These are phyloP conservation scores for Sebastes umbrosus DNA, from an alignment of 2,797 vertebrate species.

Conservation along the genomic window DNA sequence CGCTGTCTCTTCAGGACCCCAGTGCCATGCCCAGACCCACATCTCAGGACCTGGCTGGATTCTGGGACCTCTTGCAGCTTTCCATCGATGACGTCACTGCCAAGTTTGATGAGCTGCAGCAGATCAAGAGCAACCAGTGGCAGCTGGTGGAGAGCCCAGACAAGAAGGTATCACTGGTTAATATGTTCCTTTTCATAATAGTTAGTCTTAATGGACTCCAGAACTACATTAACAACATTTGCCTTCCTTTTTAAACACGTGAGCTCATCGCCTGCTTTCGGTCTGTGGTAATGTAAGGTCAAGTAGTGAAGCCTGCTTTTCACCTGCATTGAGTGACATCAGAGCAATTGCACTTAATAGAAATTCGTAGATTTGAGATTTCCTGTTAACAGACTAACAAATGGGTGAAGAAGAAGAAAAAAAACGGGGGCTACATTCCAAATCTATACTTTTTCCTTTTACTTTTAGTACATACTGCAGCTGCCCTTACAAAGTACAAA, in stretches of 20 bases:
- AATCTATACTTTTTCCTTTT: too few species aligned
- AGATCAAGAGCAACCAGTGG: conserved; percentile 95
- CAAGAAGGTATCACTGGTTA: conserved; percentile 85
- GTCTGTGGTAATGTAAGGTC: background rate
- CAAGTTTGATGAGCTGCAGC: conserved; percentile 98
- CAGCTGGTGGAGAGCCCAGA: conserved; percentile 90
- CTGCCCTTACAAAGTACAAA: too few species aligned
- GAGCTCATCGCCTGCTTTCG: background rate
- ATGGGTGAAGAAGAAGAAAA: background rate
- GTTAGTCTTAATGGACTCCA: conserved; percentile 39
- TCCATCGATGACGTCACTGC: conserved; percentile 99
- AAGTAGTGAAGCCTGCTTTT: background rate
- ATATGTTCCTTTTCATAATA: background rate
- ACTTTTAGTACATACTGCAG: too few species aligned
- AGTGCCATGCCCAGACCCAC: conserved; percentile 98
- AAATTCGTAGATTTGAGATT: background rate
- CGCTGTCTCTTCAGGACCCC: conserved; percentile 87
- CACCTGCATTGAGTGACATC: background rate
- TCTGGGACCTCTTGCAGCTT: conserved; percentile 99
- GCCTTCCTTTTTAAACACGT: conserved; percentile 19
- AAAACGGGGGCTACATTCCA: background rate
- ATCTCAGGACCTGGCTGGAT: conserved; percentile 97
- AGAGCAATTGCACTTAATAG: background rate
- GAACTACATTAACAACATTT: conserved; percentile 21
- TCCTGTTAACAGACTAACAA: background rate